Evolutionary conservation across 2,113 vertebrate genomes (phyloP).

Genomic region (Plestiodon gilberti): DNA sequence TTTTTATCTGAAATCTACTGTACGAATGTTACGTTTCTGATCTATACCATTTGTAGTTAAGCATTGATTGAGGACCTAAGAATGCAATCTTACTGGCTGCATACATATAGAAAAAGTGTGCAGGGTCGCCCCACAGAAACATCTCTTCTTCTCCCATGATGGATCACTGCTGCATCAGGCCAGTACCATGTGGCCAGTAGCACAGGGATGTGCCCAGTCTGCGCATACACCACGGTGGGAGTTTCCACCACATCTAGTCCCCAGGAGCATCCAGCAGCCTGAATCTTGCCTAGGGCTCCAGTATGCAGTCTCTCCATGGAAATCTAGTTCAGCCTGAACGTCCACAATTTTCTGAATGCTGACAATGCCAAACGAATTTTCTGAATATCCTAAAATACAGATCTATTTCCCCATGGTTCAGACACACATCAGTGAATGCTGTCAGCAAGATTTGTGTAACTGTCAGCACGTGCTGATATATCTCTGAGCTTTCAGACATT

Average conservation of each 20-base stretch:
- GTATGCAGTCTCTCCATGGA: background rate
- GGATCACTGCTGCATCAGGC: background rate
- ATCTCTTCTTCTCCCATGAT: background rate
- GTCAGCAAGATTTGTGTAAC: background rate
- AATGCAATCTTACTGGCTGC: too few relatives aligned
- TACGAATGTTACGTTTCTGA: background rate
- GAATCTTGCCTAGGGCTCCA: background rate
- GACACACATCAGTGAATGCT: background rate
- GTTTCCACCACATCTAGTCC: background rate
- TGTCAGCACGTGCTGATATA: background rate
- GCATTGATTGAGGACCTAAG: background rate
- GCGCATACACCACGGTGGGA: background rate
- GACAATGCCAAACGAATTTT: background rate
- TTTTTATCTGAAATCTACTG: background rate
- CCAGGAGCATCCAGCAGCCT: background rate
- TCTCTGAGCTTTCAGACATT: background rate
- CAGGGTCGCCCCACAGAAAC: too few relatives aligned
- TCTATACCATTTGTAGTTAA: background rate
- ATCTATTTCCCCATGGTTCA: background rate
- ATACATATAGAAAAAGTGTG: background rate
- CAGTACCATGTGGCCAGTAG: background rate
- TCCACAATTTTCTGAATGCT: background rate
- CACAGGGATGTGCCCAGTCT: background rate
- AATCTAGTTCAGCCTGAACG: background rate
- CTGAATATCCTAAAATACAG: background rate